Evolutionary conservation across 2,797 vertebrate genomes (phyloP).

Genomic region (Pseudochaenichthys georgianus): DNA sequence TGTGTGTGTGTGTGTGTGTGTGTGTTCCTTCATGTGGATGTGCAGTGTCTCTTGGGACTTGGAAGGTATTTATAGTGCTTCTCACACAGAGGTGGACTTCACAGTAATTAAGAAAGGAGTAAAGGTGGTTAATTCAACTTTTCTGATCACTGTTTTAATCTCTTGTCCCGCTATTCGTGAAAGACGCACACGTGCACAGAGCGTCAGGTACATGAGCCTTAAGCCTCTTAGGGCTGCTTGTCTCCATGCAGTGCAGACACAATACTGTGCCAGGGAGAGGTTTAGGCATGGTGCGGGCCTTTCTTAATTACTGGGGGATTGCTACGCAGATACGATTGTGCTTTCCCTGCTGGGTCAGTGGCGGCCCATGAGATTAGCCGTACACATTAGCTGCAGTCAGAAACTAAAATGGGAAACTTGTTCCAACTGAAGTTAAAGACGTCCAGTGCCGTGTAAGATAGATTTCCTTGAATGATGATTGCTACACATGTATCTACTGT

Average conservation of each 20-base stretch:
- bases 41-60: constrained; percentile 66
- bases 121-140: constrained; percentile 79
- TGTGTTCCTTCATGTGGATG: constrained; percentile 61
- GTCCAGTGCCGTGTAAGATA: not conserved
- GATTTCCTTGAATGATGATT: constrained; percentile 16
- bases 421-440: constrained; percentile 29
- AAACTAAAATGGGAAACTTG: constrained; percentile 48
- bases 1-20: constrained; percentile 31
- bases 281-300: constrained; percentile 85
- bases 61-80: constrained; percentile 75
- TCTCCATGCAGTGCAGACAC: constrained; percentile 78
- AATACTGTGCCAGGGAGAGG: constrained; percentile 80
- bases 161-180: constrained; percentile 46
- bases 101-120: constrained; percentile 78
- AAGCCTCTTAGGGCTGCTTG: constrained; percentile 83
- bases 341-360: constrained; percentile 79
- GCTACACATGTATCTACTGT: not conserved
- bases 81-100: constrained; percentile 76
- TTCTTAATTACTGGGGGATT: constrained; percentile 84
- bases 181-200: constrained; percentile 31
- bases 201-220: constrained; percentile 70
- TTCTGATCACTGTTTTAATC: constrained; percentile 66
- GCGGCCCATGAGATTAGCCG: constrained; percentile 78
- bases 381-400: constrained; percentile 50
- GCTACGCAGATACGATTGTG: constrained; percentile 79